Evolutionary conservation across 2,888 invertebrate genomes (phyloP).

Genomic region (Allacma fusca): DNA sequence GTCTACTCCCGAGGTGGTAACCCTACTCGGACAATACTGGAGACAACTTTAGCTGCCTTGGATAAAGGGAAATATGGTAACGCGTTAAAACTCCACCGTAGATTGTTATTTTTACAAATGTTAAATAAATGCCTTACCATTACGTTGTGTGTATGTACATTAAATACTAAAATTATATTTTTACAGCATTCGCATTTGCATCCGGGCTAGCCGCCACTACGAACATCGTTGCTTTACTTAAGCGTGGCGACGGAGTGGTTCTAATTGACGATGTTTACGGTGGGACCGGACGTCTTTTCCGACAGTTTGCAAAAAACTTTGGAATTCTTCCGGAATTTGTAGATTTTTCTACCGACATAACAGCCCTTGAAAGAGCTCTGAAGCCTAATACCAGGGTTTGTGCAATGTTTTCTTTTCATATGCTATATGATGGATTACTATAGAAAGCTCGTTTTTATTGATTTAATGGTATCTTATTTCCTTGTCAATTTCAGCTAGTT

Average conservation of each 20-base stretch:
- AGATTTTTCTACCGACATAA: too few relatives aligned
- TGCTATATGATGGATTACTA: too few relatives aligned
- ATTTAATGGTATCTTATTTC: too few relatives aligned
- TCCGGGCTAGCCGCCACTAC: slow-evolving; percentile 44
- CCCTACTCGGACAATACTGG: slow-evolving; percentile 87
- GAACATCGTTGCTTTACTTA: slow-evolving; percentile 30
- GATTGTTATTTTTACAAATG: too few relatives aligned
- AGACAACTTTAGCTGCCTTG: slow-evolving; percentile 85
- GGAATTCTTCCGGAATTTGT: slow-evolving; percentile 67
- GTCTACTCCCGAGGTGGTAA: slow-evolving; percentile 81
- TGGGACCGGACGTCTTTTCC: slow-evolving; percentile 45
- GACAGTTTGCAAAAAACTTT: slow-evolving; percentile 49
- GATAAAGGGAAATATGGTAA: slow-evolving; percentile 84
- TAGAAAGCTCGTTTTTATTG: too few relatives aligned
- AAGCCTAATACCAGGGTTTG: too few relatives aligned
- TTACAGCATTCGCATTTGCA: slow-evolving; percentile 39
- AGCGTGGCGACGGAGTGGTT: slow-evolving; percentile 44
- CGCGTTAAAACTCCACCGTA: neutral
- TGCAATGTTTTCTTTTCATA: too few relatives aligned
- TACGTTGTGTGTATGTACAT: neutral
- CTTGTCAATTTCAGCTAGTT: too few relatives aligned
- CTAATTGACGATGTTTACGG: neutral
- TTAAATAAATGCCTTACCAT: neutral
- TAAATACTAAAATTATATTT: neutral
- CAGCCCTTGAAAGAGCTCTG: too few relatives aligned